Percentiles rank a stretch among this genome's conserved stretches.
These are phyloP conservation scores for Acrocephalus kingi DNA, from an alignment of 2,113 vertebrate genomes.

Conservation along the genomic window DNA sequence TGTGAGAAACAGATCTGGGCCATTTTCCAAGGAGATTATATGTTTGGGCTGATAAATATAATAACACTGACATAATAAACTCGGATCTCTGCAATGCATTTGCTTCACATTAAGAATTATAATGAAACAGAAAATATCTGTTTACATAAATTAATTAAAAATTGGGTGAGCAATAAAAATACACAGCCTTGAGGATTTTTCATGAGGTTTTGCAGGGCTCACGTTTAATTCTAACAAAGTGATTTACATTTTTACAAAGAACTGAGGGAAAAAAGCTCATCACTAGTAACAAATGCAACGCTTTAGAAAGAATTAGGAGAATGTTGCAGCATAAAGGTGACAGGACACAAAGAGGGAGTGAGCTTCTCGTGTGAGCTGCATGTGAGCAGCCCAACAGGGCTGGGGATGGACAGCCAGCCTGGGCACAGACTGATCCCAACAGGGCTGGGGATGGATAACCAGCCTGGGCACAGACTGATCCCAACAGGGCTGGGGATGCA, in stretches of 20 bases:
- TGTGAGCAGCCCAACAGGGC: background rate
- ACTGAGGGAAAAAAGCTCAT: background rate
- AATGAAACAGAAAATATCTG: background rate
- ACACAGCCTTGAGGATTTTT: background rate
- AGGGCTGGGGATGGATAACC: background rate
- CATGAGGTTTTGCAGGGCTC: background rate
- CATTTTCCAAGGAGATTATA: background rate
- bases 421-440: background rate
- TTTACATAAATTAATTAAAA: background rate
- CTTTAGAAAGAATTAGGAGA: background rate
- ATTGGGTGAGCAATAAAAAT: background rate
- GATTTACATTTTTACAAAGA: background rate
- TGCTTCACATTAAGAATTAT: background rate
- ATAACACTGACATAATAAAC: background rate
- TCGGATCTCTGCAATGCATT: background rate
- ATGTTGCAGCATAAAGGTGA: background rate
- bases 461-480: background rate
- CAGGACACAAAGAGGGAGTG: background rate
- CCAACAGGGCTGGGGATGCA: background rate
- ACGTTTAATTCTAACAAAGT: background rate
- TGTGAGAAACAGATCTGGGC: background rate
- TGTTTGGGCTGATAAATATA: slow-evolving; percentile 13
- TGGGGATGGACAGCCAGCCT: background rate
- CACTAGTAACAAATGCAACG: rapidly evolving
- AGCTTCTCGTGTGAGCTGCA: background rate